Conservation (phyloP, 2,797 vertebrate species). For the Melanotaenia parkinsoni region DNA sequence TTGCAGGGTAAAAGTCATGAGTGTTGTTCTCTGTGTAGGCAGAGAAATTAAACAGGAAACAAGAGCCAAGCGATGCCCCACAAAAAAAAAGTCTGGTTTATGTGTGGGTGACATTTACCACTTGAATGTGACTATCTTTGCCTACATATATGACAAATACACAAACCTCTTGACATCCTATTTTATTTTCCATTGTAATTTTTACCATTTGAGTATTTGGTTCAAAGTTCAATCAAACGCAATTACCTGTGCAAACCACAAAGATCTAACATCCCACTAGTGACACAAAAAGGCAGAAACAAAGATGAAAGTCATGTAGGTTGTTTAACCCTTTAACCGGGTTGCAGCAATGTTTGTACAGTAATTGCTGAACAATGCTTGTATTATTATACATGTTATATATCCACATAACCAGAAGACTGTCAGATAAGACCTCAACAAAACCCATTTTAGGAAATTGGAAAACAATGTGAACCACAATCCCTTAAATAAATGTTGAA, state of each 20-base stretch:
- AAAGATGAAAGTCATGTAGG: too few species aligned
- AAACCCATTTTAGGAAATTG: background rate
- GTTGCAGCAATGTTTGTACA: too few species aligned
- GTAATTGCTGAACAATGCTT: too few species aligned
- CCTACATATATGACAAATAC: background rate
- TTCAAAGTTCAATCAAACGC: constrained; percentile 10
- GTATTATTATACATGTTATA: too few species aligned
- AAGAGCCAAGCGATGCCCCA: background rate
- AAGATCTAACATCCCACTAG: too few species aligned
- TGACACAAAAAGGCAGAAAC: too few species aligned
- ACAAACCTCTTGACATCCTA: background rate
- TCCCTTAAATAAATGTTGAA: constrained; percentile 3
- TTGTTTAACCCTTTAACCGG: too few species aligned
- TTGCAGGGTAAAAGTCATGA: constrained; percentile 6
- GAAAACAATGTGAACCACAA: background rate
- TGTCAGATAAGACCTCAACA: background rate
- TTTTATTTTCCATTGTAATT: constrained; percentile 1
- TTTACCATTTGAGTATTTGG: constrained; percentile 25
- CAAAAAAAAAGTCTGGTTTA: background rate
- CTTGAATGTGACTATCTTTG: constrained; percentile 1
- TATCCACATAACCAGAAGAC: too few species aligned
- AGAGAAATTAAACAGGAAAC: constrained; percentile 32
- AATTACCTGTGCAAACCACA: constrained; percentile 8
- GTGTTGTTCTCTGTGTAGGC: constrained; percentile 9
- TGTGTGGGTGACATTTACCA: constrained; percentile 13